These are phyloP conservation scores for Phoxinus phoxinus DNA, from an alignment of 2,113 vertebrate species.

Conservation along the genomic window DNA sequence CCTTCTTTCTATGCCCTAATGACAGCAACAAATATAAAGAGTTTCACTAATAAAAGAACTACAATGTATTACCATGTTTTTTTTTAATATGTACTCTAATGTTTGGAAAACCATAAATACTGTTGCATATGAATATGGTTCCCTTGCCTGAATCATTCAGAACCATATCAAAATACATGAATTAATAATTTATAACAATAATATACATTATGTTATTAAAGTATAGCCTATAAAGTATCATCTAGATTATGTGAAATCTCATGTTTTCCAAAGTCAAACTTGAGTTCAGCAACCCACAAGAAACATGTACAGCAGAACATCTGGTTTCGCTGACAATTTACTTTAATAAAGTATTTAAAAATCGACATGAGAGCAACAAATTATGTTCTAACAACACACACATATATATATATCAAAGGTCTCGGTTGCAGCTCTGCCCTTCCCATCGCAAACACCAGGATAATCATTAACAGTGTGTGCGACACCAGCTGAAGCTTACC, in stretches of 20 bases:
- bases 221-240: too few relatives aligned
- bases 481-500: not conserved
- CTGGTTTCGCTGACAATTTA: not conserved
- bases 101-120: too few relatives aligned
- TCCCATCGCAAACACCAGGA: not conserved
- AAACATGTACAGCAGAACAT: not conserved
- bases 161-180: too few relatives aligned
- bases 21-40: not conserved
- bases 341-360: not conserved
- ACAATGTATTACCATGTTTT: too few relatives aligned
- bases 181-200: too few relatives aligned
- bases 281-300: not conserved
- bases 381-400: not conserved
- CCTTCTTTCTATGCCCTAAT: not conserved
- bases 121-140: too few relatives aligned
- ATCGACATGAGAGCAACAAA: not conserved
- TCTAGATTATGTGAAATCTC: not conserved
- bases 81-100: too few relatives aligned
- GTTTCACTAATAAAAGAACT: not conserved
- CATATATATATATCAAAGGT: not conserved
- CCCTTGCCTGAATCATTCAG: too few relatives aligned
- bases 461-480: slow-evolving; percentile 19
- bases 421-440: not conserved
- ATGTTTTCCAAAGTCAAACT: not conserved
- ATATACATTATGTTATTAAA: too few relatives aligned